Conservation (phyloP, 2,797 vertebrate genomes). For the Myotis daubentonii region DNA sequence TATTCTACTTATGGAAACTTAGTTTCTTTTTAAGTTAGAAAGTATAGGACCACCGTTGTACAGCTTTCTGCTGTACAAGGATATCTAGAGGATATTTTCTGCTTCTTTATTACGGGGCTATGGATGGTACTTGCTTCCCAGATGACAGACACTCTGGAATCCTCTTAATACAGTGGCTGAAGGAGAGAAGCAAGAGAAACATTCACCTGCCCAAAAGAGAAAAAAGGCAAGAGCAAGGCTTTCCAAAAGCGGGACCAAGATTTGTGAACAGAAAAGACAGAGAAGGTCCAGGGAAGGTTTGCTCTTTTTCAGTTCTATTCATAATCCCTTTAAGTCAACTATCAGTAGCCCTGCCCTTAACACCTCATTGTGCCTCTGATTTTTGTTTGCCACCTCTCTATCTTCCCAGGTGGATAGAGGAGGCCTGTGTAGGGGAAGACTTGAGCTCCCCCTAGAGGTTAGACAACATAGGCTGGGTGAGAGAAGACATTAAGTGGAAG, state of each 20-base stretch:
- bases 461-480: neutral
- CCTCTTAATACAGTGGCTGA: neutral
- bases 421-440: conserved; percentile 28
- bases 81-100: neutral
- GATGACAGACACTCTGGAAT: neutral
- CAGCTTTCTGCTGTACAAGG: neutral
- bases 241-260: neutral
- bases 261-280: neutral
- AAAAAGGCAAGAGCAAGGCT: conserved; percentile 5
- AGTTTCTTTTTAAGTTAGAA: neutral
- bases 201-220: neutral
- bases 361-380: neutral
- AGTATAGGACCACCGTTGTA: neutral
- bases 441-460: conserved; percentile 58
- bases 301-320: neutral
- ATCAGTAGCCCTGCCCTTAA: neutral
- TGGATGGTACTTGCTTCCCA: neutral
- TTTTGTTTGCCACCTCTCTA: neutral
- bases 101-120: neutral
- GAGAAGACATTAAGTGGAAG: neutral
- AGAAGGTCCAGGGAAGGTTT: neutral
- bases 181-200: neutral
- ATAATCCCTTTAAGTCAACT: neutral
- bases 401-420: neutral
- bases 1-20: neutral